A percentile compares a stretch with the other conserved stretches of the same genome.
phyloP scores from a whole-genome alignment of 2,888 invertebrate species.

The Agrochola lychnidis region DNA sequence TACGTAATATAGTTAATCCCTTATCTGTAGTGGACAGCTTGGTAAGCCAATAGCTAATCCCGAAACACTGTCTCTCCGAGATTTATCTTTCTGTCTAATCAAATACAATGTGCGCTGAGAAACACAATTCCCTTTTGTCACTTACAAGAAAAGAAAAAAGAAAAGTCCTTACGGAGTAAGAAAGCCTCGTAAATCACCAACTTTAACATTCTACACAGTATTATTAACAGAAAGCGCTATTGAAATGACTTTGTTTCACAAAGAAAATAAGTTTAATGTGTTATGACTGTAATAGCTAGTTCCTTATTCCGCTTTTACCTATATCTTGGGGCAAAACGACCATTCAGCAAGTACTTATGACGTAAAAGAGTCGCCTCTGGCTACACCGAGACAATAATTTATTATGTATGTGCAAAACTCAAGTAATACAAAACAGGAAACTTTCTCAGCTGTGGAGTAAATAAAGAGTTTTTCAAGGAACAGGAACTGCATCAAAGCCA shows the following conservation, averaged over 20 bases:
- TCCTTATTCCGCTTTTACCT: constrained; percentile 48
- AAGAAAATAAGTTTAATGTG: constrained; percentile 57
- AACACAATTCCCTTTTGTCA: constrained; percentile 54
- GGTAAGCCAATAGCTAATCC: constrained; percentile 50
- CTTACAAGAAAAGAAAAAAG: constrained; percentile 52
- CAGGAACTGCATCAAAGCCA: background rate
- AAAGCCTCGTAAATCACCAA: constrained; percentile 55
- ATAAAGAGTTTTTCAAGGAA: constrained; percentile 21
- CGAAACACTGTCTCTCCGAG: constrained; percentile 28
- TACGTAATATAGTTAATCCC: constrained; percentile 44
- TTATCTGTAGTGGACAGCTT: constrained; percentile 56
- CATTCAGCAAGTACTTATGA: constrained; percentile 54
- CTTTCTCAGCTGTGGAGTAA: constrained; percentile 14
- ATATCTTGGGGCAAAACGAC: constrained; percentile 54
- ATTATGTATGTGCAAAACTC: constrained; percentile 55
- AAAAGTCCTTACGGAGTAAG: constrained; percentile 41
- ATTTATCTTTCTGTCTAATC: constrained; percentile 57
- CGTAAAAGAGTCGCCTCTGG: constrained; percentile 53
- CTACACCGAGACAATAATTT: constrained; percentile 50
- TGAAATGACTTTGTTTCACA: constrained; percentile 59
- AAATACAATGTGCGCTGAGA: constrained; percentile 49
- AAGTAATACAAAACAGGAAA: constrained; percentile 33
- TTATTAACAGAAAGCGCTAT: constrained; percentile 62
- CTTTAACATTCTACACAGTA: constrained; percentile 64
- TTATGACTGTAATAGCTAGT: constrained; percentile 54